phyloP scores from a whole-genome alignment of 2,888 invertebrate species.

The Tetranychus piercei region DNA sequence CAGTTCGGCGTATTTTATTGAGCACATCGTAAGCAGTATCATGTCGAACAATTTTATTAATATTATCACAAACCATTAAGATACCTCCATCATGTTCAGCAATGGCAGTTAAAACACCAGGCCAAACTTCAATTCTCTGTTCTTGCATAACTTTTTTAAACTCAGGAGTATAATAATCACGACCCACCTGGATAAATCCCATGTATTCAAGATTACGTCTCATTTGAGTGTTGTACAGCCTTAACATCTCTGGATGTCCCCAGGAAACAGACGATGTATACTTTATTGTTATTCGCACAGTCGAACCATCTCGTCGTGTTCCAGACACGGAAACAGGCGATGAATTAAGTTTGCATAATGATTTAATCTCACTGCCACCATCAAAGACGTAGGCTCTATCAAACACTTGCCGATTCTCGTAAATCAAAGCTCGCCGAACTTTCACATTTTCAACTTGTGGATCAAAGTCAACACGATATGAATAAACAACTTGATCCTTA shows the following conservation, averaged over 20 bases:
- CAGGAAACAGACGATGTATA: slow-evolving; percentile 23
- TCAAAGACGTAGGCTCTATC: background rate
- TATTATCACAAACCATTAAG: slow-evolving; percentile 42
- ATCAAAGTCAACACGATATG: slow-evolving; percentile 33
- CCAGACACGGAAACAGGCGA: too few species aligned
- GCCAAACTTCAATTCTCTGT: slow-evolving; percentile 31
- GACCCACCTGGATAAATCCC: background rate
- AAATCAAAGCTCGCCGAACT: slow-evolving; percentile 30
- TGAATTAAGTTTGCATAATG: background rate
- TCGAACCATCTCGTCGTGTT: background rate
- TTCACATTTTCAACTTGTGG: slow-evolving; percentile 32
- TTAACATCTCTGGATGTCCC: slow-evolving; percentile 29
- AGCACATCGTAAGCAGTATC: slow-evolving; percentile 40
- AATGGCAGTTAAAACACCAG: slow-evolving; percentile 49
- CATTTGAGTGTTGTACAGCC: slow-evolving; percentile 30
- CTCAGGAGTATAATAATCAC: slow-evolving; percentile 26
- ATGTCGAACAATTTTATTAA: slow-evolving; percentile 59
- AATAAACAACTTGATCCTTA: slow-evolving; percentile 28
- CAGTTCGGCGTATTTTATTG: background rate
- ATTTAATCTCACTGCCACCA: slow-evolving; percentile 9
- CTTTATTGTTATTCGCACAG: background rate
- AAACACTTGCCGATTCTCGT: background rate
- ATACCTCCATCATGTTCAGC: slow-evolving; percentile 57
- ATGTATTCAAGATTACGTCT: slow-evolving; percentile 28
- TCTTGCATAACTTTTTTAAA: slow-evolving; percentile 20